Percentiles rank a stretch among this genome's conserved stretches.
These are phyloP conservation scores for Brachystomella parvula DNA, from an alignment of 1,140 invertebrate species.

Conservation along the genomic window DNA sequence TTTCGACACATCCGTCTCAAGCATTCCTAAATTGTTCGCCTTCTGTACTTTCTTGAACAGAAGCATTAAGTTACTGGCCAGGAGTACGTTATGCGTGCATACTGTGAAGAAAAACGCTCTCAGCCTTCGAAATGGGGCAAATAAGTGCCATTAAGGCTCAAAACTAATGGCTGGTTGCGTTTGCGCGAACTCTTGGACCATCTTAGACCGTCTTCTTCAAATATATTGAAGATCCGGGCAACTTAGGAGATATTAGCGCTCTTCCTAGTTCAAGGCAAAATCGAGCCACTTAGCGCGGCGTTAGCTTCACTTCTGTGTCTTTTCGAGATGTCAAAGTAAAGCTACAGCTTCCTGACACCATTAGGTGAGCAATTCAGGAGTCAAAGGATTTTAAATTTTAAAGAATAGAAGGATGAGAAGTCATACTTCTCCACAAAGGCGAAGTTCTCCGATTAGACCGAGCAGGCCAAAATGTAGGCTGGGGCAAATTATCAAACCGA, in stretches of 20 bases:
- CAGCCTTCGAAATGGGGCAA: conserved; percentile 2
- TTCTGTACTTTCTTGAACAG: background rate
- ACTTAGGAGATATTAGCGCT: background rate
- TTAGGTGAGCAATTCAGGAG: background rate
- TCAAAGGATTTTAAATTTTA: background rate
- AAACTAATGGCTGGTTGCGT: background rate
- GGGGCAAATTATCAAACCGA: conserved; percentile 5
- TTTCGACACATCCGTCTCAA: background rate
- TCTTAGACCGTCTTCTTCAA: background rate
- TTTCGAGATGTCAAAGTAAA: background rate
- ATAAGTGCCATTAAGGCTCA: background rate
- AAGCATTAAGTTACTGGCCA: background rate
- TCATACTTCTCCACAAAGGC: background rate
- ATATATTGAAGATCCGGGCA: background rate
- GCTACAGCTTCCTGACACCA: background rate
- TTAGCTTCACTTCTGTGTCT: conserved; percentile 2
- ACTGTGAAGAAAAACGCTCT: background rate
- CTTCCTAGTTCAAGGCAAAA: background rate
- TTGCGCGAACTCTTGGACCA: background rate
- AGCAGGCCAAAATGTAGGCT: background rate
- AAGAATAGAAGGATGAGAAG: conserved; percentile 9
- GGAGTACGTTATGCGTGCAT: background rate
- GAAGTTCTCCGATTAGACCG: background rate
- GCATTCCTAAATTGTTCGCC: background rate
- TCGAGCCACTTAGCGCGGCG: background rate